Conservation (phyloP, 2,113 vertebrate genomes). For the Elephantulus edwardii region DNA sequence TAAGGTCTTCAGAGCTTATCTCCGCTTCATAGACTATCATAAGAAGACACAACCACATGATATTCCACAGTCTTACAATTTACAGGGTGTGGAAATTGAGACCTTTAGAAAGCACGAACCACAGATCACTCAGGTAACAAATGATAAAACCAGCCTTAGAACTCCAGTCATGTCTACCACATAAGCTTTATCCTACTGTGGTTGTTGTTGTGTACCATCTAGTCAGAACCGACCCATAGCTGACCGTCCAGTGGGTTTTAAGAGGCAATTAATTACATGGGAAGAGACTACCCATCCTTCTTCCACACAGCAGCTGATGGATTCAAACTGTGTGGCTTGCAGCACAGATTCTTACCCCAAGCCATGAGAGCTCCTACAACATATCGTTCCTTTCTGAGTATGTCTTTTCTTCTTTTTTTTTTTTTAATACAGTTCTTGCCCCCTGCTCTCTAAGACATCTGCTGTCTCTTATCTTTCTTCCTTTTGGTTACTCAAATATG, state of each 20-base stretch:
- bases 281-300: too few relatives aligned
- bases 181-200: too few relatives aligned
- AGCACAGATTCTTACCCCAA: too few relatives aligned
- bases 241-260: too few relatives aligned
- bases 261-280: too few relatives aligned
- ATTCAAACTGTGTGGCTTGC: too few relatives aligned
- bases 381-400: too few relatives aligned
- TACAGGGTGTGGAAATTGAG: constrained; percentile 14
- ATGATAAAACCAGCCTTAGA: background rate
- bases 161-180: background rate
- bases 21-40: background rate
- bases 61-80: background rate
- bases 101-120: background rate
- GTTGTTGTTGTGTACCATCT: background rate
- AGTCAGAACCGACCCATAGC: too few relatives aligned
- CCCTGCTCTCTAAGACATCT: background rate
- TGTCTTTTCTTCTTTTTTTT: background rate
- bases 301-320: too few relatives aligned
- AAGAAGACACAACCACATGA: background rate
- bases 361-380: too few relatives aligned
- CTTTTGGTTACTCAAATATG: background rate
- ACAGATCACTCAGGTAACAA: background rate
- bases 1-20: background rate
- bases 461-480: background rate
- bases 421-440: background rate